phyloP scores from a whole-genome alignment of 2,888 invertebrate genomes.

The Eristalis arbustorum region DNA sequence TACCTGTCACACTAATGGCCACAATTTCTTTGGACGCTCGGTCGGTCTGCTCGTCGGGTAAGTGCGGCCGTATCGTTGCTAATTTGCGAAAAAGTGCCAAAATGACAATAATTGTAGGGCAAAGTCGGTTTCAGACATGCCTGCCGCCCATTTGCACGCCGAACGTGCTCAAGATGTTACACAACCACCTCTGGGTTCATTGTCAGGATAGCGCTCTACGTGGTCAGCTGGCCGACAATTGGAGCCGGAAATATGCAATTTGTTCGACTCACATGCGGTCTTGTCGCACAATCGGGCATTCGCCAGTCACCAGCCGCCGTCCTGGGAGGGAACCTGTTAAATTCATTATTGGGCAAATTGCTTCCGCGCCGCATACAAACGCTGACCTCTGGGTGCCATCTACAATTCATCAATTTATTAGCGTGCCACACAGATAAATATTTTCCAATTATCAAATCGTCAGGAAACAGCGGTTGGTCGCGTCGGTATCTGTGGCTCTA shows the following conservation, averaged over 20 bases:
- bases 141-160: neutral
- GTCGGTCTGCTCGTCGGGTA: slow-evolving; percentile 5
- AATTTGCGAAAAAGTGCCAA: slow-evolving; percentile 60
- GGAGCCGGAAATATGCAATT: neutral
- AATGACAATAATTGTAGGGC: slow-evolving; percentile 65
- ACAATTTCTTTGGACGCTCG: slow-evolving; percentile 14
- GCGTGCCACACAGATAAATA: slow-evolving; percentile 56
- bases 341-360: slow-evolving; percentile 56
- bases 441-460: slow-evolving; percentile 69
- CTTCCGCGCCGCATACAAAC: slow-evolving; percentile 50
- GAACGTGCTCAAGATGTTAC: neutral
- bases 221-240: neutral
- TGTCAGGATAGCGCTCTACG: neutral
- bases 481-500: neutral
- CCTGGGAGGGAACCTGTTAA: slow-evolving; percentile 31
- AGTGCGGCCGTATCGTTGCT: slow-evolving; percentile 40
- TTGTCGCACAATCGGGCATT: neutral
- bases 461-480: slow-evolving; percentile 65
- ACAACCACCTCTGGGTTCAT: neutral
- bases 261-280: neutral
- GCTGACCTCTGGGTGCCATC: slow-evolving; percentile 45
- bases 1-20: slow-evolving; percentile 16
- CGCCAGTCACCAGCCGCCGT: neutral
- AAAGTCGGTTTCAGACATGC: neutral
- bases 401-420: slow-evolving; percentile 64